Percentiles rank a stretch among this genome's conserved stretches.
Conservation (phyloP, 1,140 invertebrate species). For the Brachionus plicatilis region DNA sequence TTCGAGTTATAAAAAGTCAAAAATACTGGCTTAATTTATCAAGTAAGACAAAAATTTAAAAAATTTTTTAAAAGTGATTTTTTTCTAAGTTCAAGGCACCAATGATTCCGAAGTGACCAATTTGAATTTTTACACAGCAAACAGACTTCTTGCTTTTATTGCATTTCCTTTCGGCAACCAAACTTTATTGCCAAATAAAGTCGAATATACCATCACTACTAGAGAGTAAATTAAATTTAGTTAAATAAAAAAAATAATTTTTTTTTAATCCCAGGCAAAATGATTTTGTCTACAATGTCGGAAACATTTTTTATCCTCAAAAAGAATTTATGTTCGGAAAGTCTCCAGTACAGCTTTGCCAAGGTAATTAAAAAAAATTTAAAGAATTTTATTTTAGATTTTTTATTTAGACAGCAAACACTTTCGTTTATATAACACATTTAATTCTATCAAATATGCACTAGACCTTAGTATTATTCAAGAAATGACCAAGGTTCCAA, state of each 20-base stretch:
- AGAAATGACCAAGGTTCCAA: conserved; percentile 1
- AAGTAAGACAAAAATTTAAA: not conserved
- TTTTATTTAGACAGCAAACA: not conserved
- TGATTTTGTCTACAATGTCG: not conserved
- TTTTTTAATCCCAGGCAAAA: conserved; percentile 5
- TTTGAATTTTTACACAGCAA: not conserved
- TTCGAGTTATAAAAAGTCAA: conserved; percentile 13
- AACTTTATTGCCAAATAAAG: not conserved
- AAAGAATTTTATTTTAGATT: not conserved
- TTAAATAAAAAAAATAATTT: not conserved
- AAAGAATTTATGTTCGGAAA: conserved; percentile 1
- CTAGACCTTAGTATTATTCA: conserved; percentile 31
- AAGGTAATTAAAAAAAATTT: not conserved
- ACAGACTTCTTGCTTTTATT: conserved; percentile 13
- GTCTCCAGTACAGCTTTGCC: conserved; percentile 4
- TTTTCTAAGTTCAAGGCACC: conserved; percentile 25
- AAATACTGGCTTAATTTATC: conserved; percentile 25
- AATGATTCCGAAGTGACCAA: not conserved
- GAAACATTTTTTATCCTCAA: not conserved
- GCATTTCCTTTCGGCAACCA: not conserved
- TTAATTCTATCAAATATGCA: conserved; percentile 33
- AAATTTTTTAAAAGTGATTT: not conserved
- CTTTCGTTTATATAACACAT: conserved; percentile 21
- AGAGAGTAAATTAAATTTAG: not conserved
- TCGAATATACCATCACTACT: conserved; percentile 15